Conservation (phyloP, 2,888 invertebrate genomes). For the Acholoe squamosa region DNA sequence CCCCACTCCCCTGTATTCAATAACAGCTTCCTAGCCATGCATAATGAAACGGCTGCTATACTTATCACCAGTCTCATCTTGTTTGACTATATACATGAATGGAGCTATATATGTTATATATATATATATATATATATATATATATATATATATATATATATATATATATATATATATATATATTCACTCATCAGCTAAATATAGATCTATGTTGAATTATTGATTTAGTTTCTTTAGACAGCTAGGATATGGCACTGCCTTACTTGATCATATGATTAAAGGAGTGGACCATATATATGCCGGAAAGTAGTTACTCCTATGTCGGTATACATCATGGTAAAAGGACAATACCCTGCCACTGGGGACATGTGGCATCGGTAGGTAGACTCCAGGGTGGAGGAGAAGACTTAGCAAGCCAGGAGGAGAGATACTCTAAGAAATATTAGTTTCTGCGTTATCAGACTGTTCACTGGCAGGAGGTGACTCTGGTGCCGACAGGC, state of each 20-base stretch:
- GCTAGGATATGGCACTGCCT: no score
- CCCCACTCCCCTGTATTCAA: background rate
- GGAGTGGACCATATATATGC: background rate
- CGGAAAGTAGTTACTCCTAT: background rate
- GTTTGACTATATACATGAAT: background rate
- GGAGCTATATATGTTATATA: background rate
- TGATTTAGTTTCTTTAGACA: no score
- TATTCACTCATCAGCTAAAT: background rate
- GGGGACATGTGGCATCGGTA: background rate
- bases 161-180: slow-evolving; percentile 1
- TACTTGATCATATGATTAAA: no score
- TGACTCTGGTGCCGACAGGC: slow-evolving; percentile 45
- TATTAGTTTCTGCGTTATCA: slow-evolving; percentile 50
- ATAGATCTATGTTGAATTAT: no score
- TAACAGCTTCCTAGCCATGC: background rate
- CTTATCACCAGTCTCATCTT: background rate
- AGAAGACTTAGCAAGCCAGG: slow-evolving; percentile 30
- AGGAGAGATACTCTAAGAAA: slow-evolving; percentile 40
- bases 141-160: background rate
- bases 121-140: background rate
- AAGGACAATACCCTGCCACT: slow-evolving; percentile 12
- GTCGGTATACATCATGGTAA: background rate
- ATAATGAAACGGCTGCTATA: no score
- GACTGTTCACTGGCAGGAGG: slow-evolving; percentile 49
- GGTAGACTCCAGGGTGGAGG: background rate